Percentiles rank a stretch among this genome's conserved stretches.
Conservation (phyloP, 2,888 invertebrate species). For the Danaus chrysippus region DNA sequence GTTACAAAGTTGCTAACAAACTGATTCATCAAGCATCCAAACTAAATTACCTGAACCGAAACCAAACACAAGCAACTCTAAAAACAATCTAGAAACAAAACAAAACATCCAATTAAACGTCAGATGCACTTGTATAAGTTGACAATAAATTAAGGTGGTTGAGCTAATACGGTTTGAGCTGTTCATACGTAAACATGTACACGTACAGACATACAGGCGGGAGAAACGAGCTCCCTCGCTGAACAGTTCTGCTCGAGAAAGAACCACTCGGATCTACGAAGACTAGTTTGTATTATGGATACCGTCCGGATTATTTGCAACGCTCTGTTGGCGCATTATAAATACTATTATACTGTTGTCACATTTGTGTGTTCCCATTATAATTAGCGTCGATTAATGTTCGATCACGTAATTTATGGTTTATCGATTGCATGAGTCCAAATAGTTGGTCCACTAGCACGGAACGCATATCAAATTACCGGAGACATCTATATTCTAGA, state of each 20-base stretch:
- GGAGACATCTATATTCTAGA: not conserved
- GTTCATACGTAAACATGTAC: conserved; percentile 29
- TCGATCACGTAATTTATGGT: conserved; percentile 7
- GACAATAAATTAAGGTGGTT: conserved; percentile 39
- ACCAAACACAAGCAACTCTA: conserved; percentile 6
- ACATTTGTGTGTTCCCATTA: too few species aligned
- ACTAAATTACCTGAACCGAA: conserved; percentile 3
- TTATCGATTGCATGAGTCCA: conserved; percentile 3
- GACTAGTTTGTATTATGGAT: conserved; percentile 14
- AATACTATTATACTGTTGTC: too few species aligned
- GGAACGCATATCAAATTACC: too few species aligned
- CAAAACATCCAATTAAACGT: conserved; percentile 37
- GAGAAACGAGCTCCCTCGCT: conserved; percentile 29
- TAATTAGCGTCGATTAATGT: not conserved
- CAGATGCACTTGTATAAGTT: conserved; percentile 33
- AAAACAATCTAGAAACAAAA: conserved; percentile 31
- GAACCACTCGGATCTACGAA: conserved; percentile 19
- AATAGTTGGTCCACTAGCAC: not conserved
- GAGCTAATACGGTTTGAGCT: conserved; percentile 37
- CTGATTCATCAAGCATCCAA: conserved; percentile 2
- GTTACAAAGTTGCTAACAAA: not conserved
- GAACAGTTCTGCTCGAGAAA: conserved; percentile 34
- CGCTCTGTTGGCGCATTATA: too few species aligned
- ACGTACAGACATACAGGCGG: conserved; percentile 25
- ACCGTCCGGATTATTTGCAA: conserved; percentile 5